Percentiles rank a stretch among this genome's conserved stretches.
phyloP scores from a whole-genome alignment of 2,888 invertebrate genomes.

The Tyria jacobaeae region DNA sequence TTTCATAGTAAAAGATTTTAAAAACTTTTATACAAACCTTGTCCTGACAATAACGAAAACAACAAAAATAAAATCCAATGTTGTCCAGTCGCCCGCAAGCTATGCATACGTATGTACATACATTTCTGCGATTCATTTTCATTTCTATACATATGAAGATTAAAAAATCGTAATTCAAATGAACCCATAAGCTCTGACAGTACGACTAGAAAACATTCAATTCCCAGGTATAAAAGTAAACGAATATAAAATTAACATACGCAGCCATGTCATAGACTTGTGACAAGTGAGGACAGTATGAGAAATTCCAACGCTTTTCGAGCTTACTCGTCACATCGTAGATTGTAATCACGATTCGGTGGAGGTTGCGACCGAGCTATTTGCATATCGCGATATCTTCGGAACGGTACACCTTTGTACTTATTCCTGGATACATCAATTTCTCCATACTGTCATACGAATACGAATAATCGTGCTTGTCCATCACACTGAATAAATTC shows the following conservation, averaged over 20 bases:
- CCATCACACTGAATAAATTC: slow-evolving; percentile 15
- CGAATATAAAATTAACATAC: neutral
- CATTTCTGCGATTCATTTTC: no score
- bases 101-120: no score
- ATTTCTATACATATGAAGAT: no score
- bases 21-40: no score
- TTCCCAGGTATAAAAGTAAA: neutral
- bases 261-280: slow-evolving; percentile 7
- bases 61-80: no score
- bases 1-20: no score
- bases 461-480: slow-evolving; percentile 16
- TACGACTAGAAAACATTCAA: neutral
- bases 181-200: no score
- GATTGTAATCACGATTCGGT: slow-evolving; percentile 31
- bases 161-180: no score
- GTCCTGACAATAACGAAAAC: no score
- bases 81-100: no score
- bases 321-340: slow-evolving; percentile 21
- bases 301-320: slow-evolving; percentile 29
- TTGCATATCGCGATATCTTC: slow-evolving; percentile 63
- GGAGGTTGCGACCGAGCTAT: slow-evolving; percentile 46
- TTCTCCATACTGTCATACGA: slow-evolving; percentile 16
- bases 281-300: slow-evolving; percentile 27
- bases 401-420: slow-evolving; percentile 36
- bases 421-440: neutral